Base-by-base conservation (phyloP, 2,888 invertebrate species). In the Diarsia mendica region DNA sequence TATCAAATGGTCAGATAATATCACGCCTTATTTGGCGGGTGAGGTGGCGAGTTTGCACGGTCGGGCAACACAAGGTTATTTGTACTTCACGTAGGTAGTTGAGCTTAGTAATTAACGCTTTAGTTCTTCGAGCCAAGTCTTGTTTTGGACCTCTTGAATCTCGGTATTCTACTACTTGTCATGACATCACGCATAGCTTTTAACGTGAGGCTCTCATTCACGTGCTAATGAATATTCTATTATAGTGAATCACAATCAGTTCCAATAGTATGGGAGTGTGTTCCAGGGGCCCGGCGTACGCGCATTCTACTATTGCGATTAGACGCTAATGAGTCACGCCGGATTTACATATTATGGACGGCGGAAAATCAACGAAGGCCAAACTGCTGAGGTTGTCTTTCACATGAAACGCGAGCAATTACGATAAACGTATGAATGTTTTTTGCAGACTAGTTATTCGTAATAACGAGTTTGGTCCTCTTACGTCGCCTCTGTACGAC, bases 321-420 rank as follows among this genome's bases (percentile, higher is more conserved):
- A 88, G 79, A 86, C 77, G 79, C 77, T 92, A 92, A 91, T 94
- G 94, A 94, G 85, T 94, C 94, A 94, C 90, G 86, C 89, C 88
- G 89, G 91, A 92, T 94, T 93, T 91, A 90, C 91, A 92, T 91
- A 90, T 81, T 91, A 90, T 81, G 84, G 83, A 85, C 83, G 86
- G 87, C 84, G 89, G 89, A 90, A 91, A 91, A 92, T 89, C 89
- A 90, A 90, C 83, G 85, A 89, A 89, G 88, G 89, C 80, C 84
- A 86, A 85, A 83, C 72, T 86, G 78, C 80, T 81, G 64, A 79
- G 66, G 73, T 84, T 86, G 79, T 83, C 82, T 86, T 88, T 91
- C 89, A 90, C 78, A 83, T 87, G 90, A 90, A 93, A 46, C 10
- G 20, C 23, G n/a, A 67, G 49, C 49, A 55, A 55, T 80, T 75